phyloP scores from a whole-genome alignment of 1,140 invertebrate genomes.

The Elysia chlorotica region DNA sequence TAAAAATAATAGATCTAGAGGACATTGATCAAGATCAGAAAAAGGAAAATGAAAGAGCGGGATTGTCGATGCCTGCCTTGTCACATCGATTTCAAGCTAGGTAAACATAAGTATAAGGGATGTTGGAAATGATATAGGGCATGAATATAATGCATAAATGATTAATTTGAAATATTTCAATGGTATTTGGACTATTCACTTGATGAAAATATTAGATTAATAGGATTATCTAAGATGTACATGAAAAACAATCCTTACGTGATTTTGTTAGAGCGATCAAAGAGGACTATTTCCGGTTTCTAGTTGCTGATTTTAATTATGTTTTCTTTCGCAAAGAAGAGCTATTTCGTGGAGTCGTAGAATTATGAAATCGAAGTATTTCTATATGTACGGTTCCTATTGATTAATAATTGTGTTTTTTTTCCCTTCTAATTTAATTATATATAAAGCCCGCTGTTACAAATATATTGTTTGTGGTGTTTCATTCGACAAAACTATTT shows the following conservation, averaged over 20 bases:
- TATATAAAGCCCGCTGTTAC: too few relatives aligned
- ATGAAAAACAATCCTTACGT: not conserved
- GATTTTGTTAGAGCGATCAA: conserved; percentile 22
- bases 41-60: too few relatives aligned
- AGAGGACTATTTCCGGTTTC: conserved; percentile 7
- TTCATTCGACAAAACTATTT: too few relatives aligned
- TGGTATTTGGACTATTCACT: not conserved
- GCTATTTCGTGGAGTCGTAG: too few relatives aligned
- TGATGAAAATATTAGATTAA: not conserved
- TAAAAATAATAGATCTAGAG: too few relatives aligned
- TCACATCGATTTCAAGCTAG: not conserved
- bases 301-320: not conserved
- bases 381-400: too few relatives aligned
- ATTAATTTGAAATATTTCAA: not conserved
- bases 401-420: too few relatives aligned
- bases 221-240: not conserved
- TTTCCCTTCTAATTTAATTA: too few relatives aligned
- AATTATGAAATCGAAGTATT: too few relatives aligned
- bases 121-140: not conserved
- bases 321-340: not conserved
- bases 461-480: too few relatives aligned
- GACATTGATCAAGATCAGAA: too few relatives aligned
- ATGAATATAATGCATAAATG: not conserved
- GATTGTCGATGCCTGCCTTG: not conserved
- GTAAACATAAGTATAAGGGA: not conserved